phyloP scores from a whole-genome alignment of 2,888 invertebrate species.

The Eucriotettix oculatus region DNA sequence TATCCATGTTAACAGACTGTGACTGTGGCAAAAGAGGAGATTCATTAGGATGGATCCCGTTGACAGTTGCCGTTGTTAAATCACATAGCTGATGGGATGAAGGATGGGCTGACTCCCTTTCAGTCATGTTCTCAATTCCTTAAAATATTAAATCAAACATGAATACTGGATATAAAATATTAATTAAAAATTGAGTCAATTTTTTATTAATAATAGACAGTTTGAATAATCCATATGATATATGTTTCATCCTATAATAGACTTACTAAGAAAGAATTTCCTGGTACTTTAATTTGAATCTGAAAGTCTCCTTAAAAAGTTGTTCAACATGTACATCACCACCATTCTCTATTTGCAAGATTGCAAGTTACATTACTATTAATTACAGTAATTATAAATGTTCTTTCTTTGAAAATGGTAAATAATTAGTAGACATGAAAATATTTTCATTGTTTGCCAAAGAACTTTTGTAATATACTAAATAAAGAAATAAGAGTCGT shows the following conservation, averaged over 20 bases:
- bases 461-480: no score
- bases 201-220: no score
- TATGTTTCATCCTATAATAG: no score
- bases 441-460: neutral
- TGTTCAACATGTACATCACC: no score
- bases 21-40: neutral
- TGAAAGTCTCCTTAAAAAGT: no score
- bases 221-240: no score
- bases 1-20: neutral
- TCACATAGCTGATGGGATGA: constrained; percentile 21
- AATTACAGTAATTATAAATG: no score
- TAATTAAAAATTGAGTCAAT: no score
- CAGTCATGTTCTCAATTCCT: constrained; percentile 85
- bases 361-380: no score
- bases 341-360: no score
- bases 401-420: neutral
- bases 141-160: neutral
- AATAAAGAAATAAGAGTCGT: neutral
- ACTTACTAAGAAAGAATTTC: no score
- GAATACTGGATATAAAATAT: neutral
- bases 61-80: constrained; percentile 4
- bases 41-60: constrained; percentile 4
- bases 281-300: no score
- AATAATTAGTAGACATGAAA: neutral
- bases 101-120: constrained; percentile 81